Percentiles rank a stretch among this genome's conserved stretches.
phyloP scores from a whole-genome alignment of 2,888 invertebrate species.

The Lochmaea capreae region DNA sequence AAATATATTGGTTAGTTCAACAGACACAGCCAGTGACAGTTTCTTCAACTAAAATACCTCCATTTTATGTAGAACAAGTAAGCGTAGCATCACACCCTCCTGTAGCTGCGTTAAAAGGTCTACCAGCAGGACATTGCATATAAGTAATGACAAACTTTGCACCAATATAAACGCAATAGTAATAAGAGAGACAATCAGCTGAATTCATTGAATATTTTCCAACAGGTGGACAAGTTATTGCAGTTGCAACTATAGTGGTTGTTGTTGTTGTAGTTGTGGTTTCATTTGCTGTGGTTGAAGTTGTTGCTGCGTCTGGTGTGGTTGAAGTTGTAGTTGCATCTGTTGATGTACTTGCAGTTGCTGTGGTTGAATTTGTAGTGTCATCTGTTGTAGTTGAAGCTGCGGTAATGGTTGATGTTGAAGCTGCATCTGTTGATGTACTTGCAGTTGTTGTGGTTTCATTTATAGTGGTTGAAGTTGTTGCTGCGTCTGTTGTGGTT shows the following conservation, averaged over 20 bases:
- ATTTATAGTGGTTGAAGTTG: background rate
- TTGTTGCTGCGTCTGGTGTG: background rate
- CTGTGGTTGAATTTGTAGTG: background rate
- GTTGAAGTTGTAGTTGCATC: background rate
- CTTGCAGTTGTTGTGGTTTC: background rate
- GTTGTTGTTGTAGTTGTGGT: background rate
- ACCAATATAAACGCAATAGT: slow-evolving; percentile 19
- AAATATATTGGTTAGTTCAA: no score
- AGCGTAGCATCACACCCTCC: slow-evolving; percentile 12
- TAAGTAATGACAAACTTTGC: slow-evolving; percentile 10
- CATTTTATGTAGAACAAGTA: background rate
- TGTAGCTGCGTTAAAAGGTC: slow-evolving; percentile 19
- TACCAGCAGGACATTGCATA: slow-evolving; percentile 15
- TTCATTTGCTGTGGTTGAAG: background rate
- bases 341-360: background rate
- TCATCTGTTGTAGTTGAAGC: no score
- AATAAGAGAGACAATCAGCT: slow-evolving; percentile 7
- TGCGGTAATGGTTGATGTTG: no score
- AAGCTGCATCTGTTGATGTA: background rate
- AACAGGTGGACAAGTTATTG: background rate
- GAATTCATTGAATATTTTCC: slow-evolving; percentile 1
- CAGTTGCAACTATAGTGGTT: background rate
- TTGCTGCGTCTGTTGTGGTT: background rate
- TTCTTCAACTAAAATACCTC: no score
- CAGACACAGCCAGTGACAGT: no score